Evolutionary conservation across 1,140 invertebrate species (phyloP), one percentile per base, ranked within the genome.

Genomic region (Triops cancriformis): DNA sequence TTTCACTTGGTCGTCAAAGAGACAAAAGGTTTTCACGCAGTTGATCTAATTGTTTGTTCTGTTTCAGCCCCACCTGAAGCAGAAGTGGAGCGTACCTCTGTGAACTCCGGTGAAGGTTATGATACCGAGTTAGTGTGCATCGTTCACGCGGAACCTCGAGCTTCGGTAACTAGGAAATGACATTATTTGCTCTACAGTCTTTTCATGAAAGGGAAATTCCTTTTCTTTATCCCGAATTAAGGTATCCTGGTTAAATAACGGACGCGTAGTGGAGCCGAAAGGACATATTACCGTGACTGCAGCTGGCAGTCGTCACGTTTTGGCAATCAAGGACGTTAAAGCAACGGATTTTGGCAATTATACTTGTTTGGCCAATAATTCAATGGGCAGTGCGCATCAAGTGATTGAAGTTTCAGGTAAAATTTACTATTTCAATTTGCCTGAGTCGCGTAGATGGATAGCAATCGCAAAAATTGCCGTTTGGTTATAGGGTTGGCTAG

Each of bases 71-170:
- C 90, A 12, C 90, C 90, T 31, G 90, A 91, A 84, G 89, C 91
- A 72, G 88, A 88, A 81, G 90, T 91, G 80, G 88, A 91, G 80
- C 84, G 89, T 73, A 90, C 89, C 26, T 91, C 91, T 89, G 89
- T 92, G 23, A 91, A 92, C 82, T 89, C 90, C 0, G 91, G 90
- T 9, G 91, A 92, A 82, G 90, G 90, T 0, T 89, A 89, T 81
- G 87, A 90, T 82, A 91, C 91, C 7, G 89, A 91, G 80, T 84
- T 92, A 27, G 88, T 91, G 64, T 92, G 91, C 82, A 89, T 91
- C 43, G 90, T 92, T 11, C 88, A 91, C 77, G 89, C 89, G 41
- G 91, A 92, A 84, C 91, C 91, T 11, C 87, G 88, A 23, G 88
- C 91, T 73, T 89, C 90, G 85, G 90, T 91, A 85, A 84, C 82